Evolutionary conservation across 2,888 invertebrate genomes (phyloP).

Genomic region (Tuberolachnus salignus): DNA sequence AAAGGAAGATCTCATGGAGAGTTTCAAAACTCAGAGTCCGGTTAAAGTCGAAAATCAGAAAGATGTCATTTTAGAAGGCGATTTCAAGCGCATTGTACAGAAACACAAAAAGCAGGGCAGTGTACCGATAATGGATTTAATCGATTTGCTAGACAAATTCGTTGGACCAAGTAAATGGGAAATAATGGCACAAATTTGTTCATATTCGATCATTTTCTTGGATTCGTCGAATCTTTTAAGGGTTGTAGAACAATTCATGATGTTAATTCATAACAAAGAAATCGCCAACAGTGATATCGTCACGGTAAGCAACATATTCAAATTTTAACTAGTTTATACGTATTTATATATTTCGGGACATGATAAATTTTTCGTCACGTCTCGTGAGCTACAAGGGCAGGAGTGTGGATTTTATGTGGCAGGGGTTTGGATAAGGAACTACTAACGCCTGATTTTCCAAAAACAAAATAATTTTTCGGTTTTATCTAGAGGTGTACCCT

Average conservation of each 20-base stretch:
- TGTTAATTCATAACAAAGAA: not conserved
- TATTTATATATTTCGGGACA: too few species aligned
- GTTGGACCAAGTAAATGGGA: conserved; percentile 9
- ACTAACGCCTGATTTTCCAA: too few species aligned
- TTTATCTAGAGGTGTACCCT: too few species aligned
- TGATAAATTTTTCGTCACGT: too few species aligned
- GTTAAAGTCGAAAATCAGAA: not conserved
- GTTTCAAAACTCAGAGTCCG: not conserved
- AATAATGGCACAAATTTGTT: conserved; percentile 50
- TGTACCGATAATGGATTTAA: not conserved
- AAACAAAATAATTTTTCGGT: too few species aligned
- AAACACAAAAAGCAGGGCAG: conserved; percentile 12
- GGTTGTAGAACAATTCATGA: conserved; percentile 36
- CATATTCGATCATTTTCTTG: conserved; percentile 29
- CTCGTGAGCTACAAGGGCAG: too few species aligned
- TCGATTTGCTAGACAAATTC: conserved; percentile 13
- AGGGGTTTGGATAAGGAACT: too few species aligned
- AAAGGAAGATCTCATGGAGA: not conserved
- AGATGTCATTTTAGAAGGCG: not conserved
- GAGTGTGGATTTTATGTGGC: too few species aligned
- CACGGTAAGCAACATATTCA: not conserved
- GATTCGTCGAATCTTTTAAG: conserved; percentile 3
- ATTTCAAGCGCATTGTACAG: not conserved
- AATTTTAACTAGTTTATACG: too few species aligned
- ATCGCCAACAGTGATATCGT: conserved; percentile 33